Conservation (phyloP, 2,797 vertebrate genomes). For the Falco rusticolus region DNA sequence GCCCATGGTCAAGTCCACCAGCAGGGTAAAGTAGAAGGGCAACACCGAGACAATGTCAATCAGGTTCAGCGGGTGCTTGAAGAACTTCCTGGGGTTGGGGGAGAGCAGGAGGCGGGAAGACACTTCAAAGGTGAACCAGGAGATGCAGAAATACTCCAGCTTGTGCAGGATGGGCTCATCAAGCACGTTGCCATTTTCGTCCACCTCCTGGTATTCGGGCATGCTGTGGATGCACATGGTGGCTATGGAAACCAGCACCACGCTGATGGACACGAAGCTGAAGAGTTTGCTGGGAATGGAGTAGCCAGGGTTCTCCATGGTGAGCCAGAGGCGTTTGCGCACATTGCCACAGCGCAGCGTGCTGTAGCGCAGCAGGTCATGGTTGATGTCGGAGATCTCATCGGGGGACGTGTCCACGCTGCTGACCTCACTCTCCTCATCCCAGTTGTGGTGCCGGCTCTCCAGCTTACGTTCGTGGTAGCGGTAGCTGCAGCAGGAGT, state of each 20-base stretch:
- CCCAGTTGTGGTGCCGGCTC: constrained; percentile 88
- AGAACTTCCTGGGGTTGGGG: constrained; percentile 91
- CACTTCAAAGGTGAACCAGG: constrained; percentile 98
- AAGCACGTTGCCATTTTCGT: constrained; percentile 76
- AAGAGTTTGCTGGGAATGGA: constrained; percentile 97
- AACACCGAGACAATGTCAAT: constrained; percentile 93
- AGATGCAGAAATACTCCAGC: constrained; percentile 93
- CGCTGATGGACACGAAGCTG: constrained; percentile 92
- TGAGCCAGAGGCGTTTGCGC: constrained; percentile 93
- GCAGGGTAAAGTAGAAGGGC: constrained; percentile 93
- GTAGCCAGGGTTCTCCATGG: constrained; percentile 97
- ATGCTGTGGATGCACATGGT: constrained; percentile 97
- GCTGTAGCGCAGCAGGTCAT: constrained; percentile 90
- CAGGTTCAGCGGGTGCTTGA: constrained; percentile 91
- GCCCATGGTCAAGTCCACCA: constrained; percentile 85
- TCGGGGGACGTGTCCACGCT: constrained; percentile 92
- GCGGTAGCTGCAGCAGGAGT: constrained; percentile 94
- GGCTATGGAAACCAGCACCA: constrained; percentile 91
- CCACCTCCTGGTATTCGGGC: constrained; percentile 89
- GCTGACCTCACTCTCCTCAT: constrained; percentile 94
- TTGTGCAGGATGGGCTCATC: constrained; percentile 87
- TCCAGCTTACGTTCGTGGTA: constrained; percentile 94
- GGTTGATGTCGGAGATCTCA: constrained; percentile 92
- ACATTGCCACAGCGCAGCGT: constrained; percentile 85
- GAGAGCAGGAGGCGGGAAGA: constrained; percentile 91